Evolutionary conservation across 2,888 invertebrate species (phyloP).

Genomic region (Digitonthophagus gazella): DNA sequence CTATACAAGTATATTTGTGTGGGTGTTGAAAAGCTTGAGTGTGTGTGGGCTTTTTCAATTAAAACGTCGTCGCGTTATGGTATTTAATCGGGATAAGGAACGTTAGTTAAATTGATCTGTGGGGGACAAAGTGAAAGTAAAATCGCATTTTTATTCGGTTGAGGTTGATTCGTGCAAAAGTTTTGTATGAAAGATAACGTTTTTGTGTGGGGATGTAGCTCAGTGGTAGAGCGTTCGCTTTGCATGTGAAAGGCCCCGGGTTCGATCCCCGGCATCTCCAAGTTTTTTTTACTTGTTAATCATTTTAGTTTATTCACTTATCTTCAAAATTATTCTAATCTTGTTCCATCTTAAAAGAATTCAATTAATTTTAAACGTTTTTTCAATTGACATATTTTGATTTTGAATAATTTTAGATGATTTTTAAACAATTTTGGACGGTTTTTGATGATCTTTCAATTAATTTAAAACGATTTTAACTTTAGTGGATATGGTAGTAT

Average conservation of each 20-base stretch:
- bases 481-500: too few species aligned
- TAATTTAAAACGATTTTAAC: too few species aligned
- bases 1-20: too few species aligned
- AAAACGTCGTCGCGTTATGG: not conserved
- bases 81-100: not conserved
- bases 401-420: too few species aligned
- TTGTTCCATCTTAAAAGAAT: too few species aligned
- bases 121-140: not conserved
- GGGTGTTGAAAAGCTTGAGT: not conserved
- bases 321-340: too few species aligned
- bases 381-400: too few species aligned
- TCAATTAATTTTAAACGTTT: too few species aligned
- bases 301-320: not conserved
- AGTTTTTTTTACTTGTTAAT: slow-evolving; percentile 43
- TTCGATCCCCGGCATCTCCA: slow-evolving; percentile 97
- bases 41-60: not conserved
- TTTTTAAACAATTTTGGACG: too few species aligned
- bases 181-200: not conserved
- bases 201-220: slow-evolving; percentile 77
- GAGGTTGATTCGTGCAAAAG: not conserved
- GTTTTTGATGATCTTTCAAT: too few species aligned
- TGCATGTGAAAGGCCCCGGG: slow-evolving; percentile 99
- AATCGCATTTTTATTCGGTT: not conserved
- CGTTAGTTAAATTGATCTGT: too few species aligned
- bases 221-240: slow-evolving; percentile 99